Base-by-base conservation (phyloP, 2,888 invertebrate species). In the Aleiodes leptofemur region DNA sequence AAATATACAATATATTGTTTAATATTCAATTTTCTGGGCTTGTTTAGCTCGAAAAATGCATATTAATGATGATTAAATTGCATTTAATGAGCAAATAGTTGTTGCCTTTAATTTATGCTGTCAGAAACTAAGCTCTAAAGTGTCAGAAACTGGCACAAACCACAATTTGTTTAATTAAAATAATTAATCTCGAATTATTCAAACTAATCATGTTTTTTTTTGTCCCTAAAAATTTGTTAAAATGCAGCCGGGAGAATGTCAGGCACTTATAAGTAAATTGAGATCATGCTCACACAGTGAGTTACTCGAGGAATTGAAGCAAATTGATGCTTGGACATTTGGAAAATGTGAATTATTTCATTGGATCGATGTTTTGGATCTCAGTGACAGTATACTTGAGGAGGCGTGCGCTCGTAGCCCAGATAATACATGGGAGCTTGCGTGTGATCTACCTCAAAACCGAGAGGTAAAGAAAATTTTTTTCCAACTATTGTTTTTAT, bases 311-410 rank as follows among this genome's bases (percentile, higher is more conserved):
- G 94, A 95, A 87, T 90, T 96, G 74, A 92, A 93, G 77, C 93
- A 93, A 80, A 93, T 96, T 79, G 95, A 94, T 83, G 93, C 94
- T 56, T 96, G 96, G 96, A 95, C 95, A 38, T 96, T 94, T 89
- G 96, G 96, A 71, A 96, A 96, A 91, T 96, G 96, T 89, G 96
- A 96, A 89, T 90, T 96, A 16, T 95, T 94, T 85, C 95, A 96
- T 88, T 96, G 96, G 96, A 95, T 95, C 78, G 95, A 95, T 89
- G 94, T 96, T 23, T 90, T 96, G 73, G 96, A 96, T 89, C 92
- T 94, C 57, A 94, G 94, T 85, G 95, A 95, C 86, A 92, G 92
- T 74, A 94, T 96, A 79, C 90, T 96, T 77, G 95, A 95, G 82
- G 93, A 93, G 85, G 94, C 95, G n/a, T 93, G 94, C 66, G 90